Evolutionary conservation across 2,797 vertebrate genomes (phyloP).

Genomic region (Chiloscyllium punctatum): DNA sequence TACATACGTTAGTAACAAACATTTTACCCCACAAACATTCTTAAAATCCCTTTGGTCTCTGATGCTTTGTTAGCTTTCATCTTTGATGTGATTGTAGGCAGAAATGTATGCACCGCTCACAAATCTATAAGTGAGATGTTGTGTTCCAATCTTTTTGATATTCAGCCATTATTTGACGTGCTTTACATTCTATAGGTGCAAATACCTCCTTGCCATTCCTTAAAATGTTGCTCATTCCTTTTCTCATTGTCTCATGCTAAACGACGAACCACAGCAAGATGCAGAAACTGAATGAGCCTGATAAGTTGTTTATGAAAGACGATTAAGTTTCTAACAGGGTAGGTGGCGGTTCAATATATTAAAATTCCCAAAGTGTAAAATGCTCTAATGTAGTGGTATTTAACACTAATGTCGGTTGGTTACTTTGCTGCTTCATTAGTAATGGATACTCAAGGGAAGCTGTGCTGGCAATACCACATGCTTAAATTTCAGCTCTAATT

Average conservation of each 20-base stretch:
- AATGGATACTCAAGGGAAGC: constrained; percentile 18
- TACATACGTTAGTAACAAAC: not conserved
- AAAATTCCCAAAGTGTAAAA: constrained; percentile 4
- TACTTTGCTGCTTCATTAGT: constrained; percentile 20
- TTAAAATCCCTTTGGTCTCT: not conserved
- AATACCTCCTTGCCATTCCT: not conserved
- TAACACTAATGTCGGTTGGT: not conserved
- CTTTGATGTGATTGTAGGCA: not conserved
- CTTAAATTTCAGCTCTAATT: constrained; percentile 26
- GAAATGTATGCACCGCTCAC: not conserved
- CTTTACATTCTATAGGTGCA: not conserved
- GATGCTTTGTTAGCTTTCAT: not conserved
- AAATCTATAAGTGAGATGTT: not conserved
- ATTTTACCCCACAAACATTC: not conserved
- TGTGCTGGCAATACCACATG: constrained; percentile 30
- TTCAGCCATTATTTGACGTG: not conserved
- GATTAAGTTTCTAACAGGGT: constrained; percentile 6
- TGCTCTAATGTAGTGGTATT: not conserved
- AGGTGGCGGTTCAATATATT: not conserved
- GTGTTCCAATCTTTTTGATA: not conserved
- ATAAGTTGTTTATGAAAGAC: not conserved
- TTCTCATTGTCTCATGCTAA: not conserved
- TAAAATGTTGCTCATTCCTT: not conserved
- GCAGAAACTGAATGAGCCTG: not conserved
- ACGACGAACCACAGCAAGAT: not conserved